Evolutionary conservation across 2,888 invertebrate species (phyloP).

Genomic region (Parelbella ahira): DNA sequence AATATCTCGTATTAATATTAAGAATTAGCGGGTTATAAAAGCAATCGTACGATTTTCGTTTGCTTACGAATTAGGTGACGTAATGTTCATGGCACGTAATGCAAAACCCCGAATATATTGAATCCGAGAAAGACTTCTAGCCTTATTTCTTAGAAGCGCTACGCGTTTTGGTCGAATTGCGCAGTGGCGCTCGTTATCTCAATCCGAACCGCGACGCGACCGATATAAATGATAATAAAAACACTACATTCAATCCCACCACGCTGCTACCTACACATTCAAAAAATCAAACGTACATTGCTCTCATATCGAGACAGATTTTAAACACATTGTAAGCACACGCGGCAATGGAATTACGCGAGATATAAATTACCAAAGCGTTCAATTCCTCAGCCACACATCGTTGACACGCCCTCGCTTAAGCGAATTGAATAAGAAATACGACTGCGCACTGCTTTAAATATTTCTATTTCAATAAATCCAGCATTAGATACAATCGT

Average conservation of each 20-base stretch:
- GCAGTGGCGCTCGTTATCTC: conserved; percentile 65
- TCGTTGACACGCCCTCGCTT: conserved; percentile 15
- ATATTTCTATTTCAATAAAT: conserved; percentile 14
- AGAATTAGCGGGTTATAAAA: too few relatives aligned
- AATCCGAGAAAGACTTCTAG: conserved; percentile 25
- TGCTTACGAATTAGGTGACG: conserved; percentile 8
- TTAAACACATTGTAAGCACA: conserved; percentile 13
- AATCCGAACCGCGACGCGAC: conserved; percentile 53
- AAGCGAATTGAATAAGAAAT: conserved; percentile 22
- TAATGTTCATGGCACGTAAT: not conserved
- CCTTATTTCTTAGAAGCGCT: conserved; percentile 42
- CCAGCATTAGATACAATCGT: conserved; percentile 7
- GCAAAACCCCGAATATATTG: not conserved
- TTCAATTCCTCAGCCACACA: conserved; percentile 5
- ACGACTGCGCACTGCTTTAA: conserved; percentile 11
- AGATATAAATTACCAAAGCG: conserved; percentile 3
- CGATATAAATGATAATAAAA: conserved; percentile 66
- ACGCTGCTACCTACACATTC: conserved; percentile 16
- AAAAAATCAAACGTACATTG: conserved; percentile 17
- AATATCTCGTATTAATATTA: too few relatives aligned
- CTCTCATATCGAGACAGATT: conserved; percentile 13
- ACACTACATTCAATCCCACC: conserved; percentile 38
- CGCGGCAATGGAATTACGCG: conserved; percentile 26
- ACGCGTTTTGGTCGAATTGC: conserved; percentile 57
- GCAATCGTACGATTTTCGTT: conserved; percentile 4